Evolutionary conservation across 30 jellyfish, hydroid and myxozoan genomes (phyloP), one percentile per base, ranked within the genome.

Genomic region (Hydractinia symbiolongicarpus): DNA sequence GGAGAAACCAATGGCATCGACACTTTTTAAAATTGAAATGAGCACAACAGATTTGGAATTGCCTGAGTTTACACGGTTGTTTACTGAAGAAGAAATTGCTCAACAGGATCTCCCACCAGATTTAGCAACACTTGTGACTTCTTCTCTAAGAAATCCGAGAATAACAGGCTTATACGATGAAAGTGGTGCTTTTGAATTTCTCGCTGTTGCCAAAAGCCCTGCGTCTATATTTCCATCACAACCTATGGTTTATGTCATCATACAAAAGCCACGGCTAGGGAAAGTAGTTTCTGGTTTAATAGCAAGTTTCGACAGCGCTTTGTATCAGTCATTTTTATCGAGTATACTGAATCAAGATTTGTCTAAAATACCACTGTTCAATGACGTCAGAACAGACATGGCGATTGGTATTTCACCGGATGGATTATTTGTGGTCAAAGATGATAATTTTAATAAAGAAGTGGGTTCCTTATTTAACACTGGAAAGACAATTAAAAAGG

Each of bases 121-220:
- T 53, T 85, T 89, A 20, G 88, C 81, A 53, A 89, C 90, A 71
- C 76, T 89, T 16, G 81, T 74, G 56, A 30, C 94, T 4, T 58
- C 86, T 11, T 77, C 96, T 5, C 53, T 89, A 16, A 72, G 91
- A 0, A 53, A 80, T 5, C 91, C 86, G 8, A 67, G 78, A n/a
- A 81, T 89, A n/a, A 69, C 66, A 9, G 96, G 96, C 14, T 75
- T 54, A 11, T 89, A 89, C 62, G 82, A 83, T 72, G 61, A 67
- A 4, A 85, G 86, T 72, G 96, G 96, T 8, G 90, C 84, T 9
- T 89, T 89, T 61, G 96, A 89, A 78, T 83, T 89, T 69, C 74
- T 89, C 10, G 84, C 90, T 4, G 69, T 77, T 76, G 94, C 95
- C 8, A 89, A 89, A 53, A 86, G 91, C 54, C 95, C 90, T 21